Evolutionary conservation across 2,113 vertebrate genomes (phyloP).

Genomic region (Taurulus bubalis): DNA sequence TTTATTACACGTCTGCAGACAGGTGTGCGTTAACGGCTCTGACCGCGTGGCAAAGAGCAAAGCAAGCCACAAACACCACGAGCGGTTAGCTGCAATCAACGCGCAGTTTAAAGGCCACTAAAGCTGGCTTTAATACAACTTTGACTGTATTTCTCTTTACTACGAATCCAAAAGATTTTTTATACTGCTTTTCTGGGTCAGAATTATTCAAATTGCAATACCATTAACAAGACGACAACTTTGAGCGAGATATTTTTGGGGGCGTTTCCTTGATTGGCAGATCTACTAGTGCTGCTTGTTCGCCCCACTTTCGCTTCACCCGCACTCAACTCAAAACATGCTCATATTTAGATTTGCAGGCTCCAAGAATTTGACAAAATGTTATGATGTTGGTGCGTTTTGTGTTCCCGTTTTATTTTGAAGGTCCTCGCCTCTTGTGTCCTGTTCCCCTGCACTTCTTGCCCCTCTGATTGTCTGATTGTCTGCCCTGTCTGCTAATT

Average conservation of each 20-base stretch:
- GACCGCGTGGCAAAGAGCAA: neutral
- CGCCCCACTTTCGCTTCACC: neutral
- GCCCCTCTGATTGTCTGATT: too few species aligned
- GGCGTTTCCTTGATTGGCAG: neutral
- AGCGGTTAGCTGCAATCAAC: neutral
- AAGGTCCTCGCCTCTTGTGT: too few species aligned
- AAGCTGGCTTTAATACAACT: neutral
- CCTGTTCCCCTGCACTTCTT: too few species aligned
- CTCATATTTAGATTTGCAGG: neutral
- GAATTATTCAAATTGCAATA: neutral
- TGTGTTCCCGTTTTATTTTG: too few species aligned
- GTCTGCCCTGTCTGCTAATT: too few species aligned
- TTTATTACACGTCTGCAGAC: neutral
- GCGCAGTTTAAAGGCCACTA: neutral
- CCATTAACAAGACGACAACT: neutral
- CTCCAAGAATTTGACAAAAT: neutral
- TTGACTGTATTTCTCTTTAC: neutral
- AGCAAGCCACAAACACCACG: neutral
- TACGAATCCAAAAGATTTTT: neutral
- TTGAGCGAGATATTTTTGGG: neutral
- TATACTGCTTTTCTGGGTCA: neutral
- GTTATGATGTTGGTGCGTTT: too few species aligned
- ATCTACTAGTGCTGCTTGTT: neutral
- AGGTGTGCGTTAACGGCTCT: constrained; percentile 16
- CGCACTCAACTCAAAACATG: neutral